These are phyloP conservation scores for Acrobasis consociella DNA, from an alignment of 2,888 invertebrate genomes.

Conservation along the genomic window DNA sequence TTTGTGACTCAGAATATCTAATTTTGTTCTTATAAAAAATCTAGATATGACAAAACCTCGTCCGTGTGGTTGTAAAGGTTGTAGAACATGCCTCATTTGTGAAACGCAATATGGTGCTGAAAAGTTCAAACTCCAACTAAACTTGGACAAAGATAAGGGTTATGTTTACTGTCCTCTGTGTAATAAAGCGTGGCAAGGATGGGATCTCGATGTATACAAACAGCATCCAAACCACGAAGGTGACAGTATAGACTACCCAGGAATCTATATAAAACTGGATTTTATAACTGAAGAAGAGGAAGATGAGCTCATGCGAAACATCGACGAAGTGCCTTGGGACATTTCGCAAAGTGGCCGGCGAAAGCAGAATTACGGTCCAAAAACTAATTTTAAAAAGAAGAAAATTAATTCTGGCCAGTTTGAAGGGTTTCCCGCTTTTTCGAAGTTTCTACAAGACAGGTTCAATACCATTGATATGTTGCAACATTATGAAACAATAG, in stretches of 20 bases:
- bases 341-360: conserved; percentile 97
- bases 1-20: background rate
- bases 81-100: conserved; percentile 93
- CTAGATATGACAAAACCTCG: conserved; percentile 84
- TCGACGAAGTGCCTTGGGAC: conserved; percentile 94
- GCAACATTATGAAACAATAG: conserved; percentile 90
- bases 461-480: conserved; percentile 85
- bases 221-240: conserved; percentile 87
- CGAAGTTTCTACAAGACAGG: conserved; percentile 90
- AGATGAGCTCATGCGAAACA: conserved; percentile 81
- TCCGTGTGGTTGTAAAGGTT: conserved; percentile 96
- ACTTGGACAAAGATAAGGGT: conserved; percentile 78
- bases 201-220: conserved; percentile 83
- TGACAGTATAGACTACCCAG: conserved; percentile 84
- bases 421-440: conserved; percentile 92
- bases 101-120: conserved; percentile 84
- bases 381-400: conserved; percentile 98
- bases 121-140: conserved; percentile 55
- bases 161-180: conserved; percentile 91
- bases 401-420: conserved; percentile 91
- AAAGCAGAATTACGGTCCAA: conserved; percentile 99
- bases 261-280: conserved; percentile 86
- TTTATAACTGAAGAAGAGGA: conserved; percentile 91
- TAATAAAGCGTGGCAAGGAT: conserved; percentile 89
- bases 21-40: background rate